phyloP scores from a whole-genome alignment of 2,797 vertebrate genomes.

The Bradypodion pumilum region DNA sequence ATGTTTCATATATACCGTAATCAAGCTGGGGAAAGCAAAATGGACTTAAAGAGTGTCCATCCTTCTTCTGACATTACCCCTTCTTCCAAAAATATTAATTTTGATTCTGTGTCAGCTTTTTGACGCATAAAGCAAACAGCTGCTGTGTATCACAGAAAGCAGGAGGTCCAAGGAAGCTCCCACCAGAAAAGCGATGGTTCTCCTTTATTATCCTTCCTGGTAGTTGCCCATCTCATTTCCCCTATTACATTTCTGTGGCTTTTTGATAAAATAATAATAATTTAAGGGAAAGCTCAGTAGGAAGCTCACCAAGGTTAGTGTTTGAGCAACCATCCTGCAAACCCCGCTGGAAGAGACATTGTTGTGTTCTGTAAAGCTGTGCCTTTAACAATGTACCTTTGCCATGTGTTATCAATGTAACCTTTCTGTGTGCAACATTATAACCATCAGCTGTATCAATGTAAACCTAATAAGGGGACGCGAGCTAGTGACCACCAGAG shows the following conservation, averaged over 20 bases:
- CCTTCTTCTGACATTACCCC: too few species aligned
- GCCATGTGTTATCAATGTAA: too few species aligned
- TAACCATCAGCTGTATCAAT: too few species aligned
- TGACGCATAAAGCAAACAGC: constrained; percentile 69
- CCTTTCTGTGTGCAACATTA: too few species aligned
- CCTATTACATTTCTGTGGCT: constrained; percentile 72
- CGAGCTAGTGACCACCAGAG: too few species aligned
- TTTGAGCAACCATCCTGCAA: constrained; percentile 53
- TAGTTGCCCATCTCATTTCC: constrained; percentile 67
- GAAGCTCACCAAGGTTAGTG: constrained; percentile 40
- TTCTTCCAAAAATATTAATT: too few species aligned
- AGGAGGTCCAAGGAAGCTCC: constrained; percentile 72
- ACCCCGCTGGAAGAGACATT: constrained; percentile 35
- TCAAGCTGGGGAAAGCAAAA: too few species aligned
- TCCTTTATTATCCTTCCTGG: constrained; percentile 69
- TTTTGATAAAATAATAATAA: constrained; percentile 70
- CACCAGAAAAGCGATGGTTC: constrained; percentile 70
- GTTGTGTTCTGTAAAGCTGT: too few species aligned
- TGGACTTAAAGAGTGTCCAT: too few species aligned
- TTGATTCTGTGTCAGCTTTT: too few species aligned
- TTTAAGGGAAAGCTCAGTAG: constrained; percentile 54
- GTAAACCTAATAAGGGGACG: too few species aligned
- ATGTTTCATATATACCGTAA: constrained; percentile 75
- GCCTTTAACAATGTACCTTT: too few species aligned
- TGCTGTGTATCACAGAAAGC: constrained; percentile 67